Conservation (phyloP, 2,888 invertebrate species). For the Malthinus flaveolus region DNA sequence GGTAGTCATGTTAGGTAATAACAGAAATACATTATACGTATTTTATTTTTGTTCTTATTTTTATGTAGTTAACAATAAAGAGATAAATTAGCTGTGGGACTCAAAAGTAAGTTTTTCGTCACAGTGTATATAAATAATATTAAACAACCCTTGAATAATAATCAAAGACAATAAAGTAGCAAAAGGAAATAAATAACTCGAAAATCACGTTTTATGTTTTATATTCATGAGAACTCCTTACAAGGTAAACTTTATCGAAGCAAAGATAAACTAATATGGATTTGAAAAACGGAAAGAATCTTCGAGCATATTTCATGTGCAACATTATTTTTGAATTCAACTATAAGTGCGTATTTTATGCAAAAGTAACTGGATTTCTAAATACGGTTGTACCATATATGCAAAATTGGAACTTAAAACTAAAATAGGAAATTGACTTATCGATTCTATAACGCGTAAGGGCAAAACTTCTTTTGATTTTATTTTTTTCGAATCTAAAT, state of each 20-base stretch:
- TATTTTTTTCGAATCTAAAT: too few relatives aligned
- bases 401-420: constrained; percentile 24
- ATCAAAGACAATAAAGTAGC: neutral
- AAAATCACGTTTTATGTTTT: constrained; percentile 11
- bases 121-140: too few relatives aligned
- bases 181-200: constrained; percentile 7
- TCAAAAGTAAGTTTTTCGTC: too few relatives aligned
- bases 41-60: too few relatives aligned
- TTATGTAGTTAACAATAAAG: too few relatives aligned
- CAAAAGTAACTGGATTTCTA: constrained; percentile 29
- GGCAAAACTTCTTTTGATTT: too few relatives aligned
- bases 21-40: too few relatives aligned
- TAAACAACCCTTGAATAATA: neutral
- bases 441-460: too few relatives aligned
- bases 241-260: constrained; percentile 12
- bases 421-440: neutral
- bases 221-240: constrained; percentile 12
- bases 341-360: constrained; percentile 20
- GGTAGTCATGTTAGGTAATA: too few relatives aligned
- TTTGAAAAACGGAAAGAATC: constrained; percentile 12
- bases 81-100: too few relatives aligned
- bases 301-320: constrained; percentile 18
- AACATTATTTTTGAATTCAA: constrained; percentile 17
- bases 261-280: constrained; percentile 20
- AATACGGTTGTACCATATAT: constrained; percentile 34